These are phyloP conservation scores for Ameiurus melas DNA, from an alignment of 2,113 vertebrate genomes.

Conservation along the genomic window DNA sequence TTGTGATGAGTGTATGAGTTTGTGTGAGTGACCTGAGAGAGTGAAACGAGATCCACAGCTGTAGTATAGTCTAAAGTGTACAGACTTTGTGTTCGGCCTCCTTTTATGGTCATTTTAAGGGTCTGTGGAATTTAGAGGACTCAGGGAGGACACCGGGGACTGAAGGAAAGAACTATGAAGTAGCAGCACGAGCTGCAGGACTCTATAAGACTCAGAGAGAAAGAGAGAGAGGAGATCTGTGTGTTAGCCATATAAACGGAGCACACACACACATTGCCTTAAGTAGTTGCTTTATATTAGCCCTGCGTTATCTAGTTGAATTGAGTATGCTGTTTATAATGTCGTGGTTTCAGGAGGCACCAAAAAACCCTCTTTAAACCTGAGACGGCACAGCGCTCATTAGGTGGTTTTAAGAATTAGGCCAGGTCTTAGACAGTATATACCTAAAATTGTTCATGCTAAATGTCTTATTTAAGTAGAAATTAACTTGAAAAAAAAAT, in stretches of 20 bases:
- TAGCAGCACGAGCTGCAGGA: conserved; percentile 42
- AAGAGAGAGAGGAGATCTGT: conserved; percentile 36
- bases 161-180: conserved; percentile 36
- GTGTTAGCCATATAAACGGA: conserved; percentile 58
- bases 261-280: conserved; percentile 59
- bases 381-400: conserved; percentile 3
- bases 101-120: conserved; percentile 43
- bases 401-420: conserved; percentile 37
- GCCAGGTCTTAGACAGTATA: conserved; percentile 29
- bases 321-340: conserved; percentile 43
- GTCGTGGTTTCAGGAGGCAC: conserved; percentile 39
- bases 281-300: conserved; percentile 55
- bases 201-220: conserved; percentile 31
- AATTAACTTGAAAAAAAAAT: conserved; percentile 55
- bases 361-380: conserved; percentile 20
- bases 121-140: conserved; percentile 47
- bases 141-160: conserved; percentile 50
- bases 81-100: conserved; percentile 39
- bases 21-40: neutral
- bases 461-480: conserved; percentile 48
- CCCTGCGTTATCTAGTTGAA: conserved; percentile 46
- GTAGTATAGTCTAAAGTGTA: conserved; percentile 23
- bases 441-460: conserved; percentile 30
- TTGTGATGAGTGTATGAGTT: conserved; percentile 19
- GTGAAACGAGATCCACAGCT: conserved; percentile 19